These are phyloP conservation scores for Heliconius sara DNA, from an alignment of 2,888 invertebrate species.

Conservation along the genomic window DNA sequence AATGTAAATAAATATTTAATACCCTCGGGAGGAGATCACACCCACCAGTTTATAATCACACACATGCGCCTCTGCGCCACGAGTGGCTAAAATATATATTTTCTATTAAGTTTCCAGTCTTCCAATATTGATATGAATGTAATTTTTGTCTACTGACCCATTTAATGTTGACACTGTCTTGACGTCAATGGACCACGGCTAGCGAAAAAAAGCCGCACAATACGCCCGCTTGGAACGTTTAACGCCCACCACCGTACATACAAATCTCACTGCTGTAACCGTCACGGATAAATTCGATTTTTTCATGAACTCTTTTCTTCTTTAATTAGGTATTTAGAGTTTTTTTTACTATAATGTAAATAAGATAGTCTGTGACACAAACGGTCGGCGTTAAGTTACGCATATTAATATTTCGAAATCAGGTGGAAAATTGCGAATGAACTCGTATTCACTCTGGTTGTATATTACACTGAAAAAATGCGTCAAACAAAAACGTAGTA, in stretches of 20 bases:
- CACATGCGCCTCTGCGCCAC: too few species aligned
- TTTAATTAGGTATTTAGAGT: too few species aligned
- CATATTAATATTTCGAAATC: neutral
- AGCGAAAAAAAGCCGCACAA: slow-evolving; percentile 65
- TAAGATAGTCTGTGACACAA: too few species aligned
- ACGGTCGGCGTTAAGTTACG: neutral
- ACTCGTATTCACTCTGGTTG: neutral
- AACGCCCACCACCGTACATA: slow-evolving; percentile 54
- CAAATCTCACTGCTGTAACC: slow-evolving; percentile 4
- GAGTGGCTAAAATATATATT: neutral
- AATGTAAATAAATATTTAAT: too few species aligned
- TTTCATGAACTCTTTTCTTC: neutral
- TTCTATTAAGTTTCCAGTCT: slow-evolving; percentile 10
- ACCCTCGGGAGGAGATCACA: too few species aligned
- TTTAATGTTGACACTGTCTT: slow-evolving; percentile 78
- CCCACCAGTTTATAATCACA: too few species aligned
- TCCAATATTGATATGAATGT: slow-evolving; percentile 60
- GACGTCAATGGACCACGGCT: slow-evolving; percentile 69
- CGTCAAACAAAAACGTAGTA: neutral
- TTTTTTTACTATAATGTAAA: too few species aligned
- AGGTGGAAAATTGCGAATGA: neutral
- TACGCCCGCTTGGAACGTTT: slow-evolving; percentile 63
- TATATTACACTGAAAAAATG: too few species aligned
- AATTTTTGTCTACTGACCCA: slow-evolving; percentile 78
- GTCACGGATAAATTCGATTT: neutral